Base-by-base conservation (phyloP, 2,113 vertebrate species). In the Phrynosoma platyrhinos region DNA sequence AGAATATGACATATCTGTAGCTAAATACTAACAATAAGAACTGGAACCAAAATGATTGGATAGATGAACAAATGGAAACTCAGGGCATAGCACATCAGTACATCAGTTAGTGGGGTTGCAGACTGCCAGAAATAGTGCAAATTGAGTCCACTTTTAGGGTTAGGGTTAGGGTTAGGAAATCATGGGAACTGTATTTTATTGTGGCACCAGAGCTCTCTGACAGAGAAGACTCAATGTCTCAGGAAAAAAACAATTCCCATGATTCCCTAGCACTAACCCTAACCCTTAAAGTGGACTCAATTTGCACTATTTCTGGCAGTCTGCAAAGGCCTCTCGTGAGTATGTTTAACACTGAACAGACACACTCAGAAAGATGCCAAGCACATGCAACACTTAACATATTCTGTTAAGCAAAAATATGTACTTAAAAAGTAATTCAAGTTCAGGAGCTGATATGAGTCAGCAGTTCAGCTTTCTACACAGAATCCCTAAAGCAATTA, bases 401-500 rank as follows among this genome's bases (percentile, higher is more conserved):
- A 42, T 42, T 85, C 21, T 64, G 52, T 13, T 53, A 83, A 68
- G 47, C 7, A 52, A 30, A 6, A 58, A 55, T 83, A 75, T 80
- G 16, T n/a, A 36, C 27, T 47, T 85, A 18, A 27, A 75, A 21
- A 27, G 2, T n/a, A 23, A n/a, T 74, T 75, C 4, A 58, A 23
- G 87, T 52, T 66, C 71, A 53, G 42, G 27, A 91, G 18, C 53
- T 88, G 62, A 36, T 83, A 52, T 36, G 47, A 40, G 13, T 55
- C 58, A 82, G 77, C 85, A 87, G 0, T 0, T 2, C 53, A 68
- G 0, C 42, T 76, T 32, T 23, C 64, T 74, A 86, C 36, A 47
- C 12, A 72, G 85, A 87, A 82, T 89, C 83, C 42, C 77, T 25
- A n/a, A 1, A 68, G 58, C 88, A n/a, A 55, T 40, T 14, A 86